phyloP scores from a whole-genome alignment of 2,113 vertebrate species.

The Anolis carolinensis region DNA sequence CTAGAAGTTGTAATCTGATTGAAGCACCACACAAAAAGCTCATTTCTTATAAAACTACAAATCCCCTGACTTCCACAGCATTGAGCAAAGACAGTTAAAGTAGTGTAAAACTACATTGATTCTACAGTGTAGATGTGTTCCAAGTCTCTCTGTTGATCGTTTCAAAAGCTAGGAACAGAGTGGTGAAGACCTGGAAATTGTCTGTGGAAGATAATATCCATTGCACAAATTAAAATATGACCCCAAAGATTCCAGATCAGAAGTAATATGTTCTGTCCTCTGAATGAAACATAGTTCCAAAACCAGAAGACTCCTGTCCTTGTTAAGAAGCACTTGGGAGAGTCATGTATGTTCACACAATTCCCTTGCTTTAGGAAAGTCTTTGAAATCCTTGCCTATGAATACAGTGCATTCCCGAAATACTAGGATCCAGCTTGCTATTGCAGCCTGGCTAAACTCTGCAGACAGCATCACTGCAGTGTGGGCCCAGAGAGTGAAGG shows the following conservation, averaged over 20 bases:
- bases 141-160: background rate
- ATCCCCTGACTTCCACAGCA: background rate
- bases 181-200: background rate
- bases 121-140: background rate
- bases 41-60: too few relatives aligned
- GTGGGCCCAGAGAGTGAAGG: background rate
- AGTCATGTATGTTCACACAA: background rate
- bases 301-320: background rate
- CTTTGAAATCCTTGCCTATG: background rate
- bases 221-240: background rate
- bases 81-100: background rate
- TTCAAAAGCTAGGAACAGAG: background rate
- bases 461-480: background rate
- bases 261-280: background rate
- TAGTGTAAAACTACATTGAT: too few relatives aligned
- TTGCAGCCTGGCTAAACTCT: background rate
- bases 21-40: too few relatives aligned
- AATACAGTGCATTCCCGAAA: background rate
- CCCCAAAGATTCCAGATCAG: background rate
- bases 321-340: background rate
- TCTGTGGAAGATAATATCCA: background rate
- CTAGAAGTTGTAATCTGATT: too few relatives aligned
- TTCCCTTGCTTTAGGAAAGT: background rate
- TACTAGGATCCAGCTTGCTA: background rate
- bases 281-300: background rate